These are phyloP conservation scores for Dysidea cf. avara DNA, from an alignment of 37 sponge, comb jelly and placozoan genomes.

Conservation along the genomic window DNA sequence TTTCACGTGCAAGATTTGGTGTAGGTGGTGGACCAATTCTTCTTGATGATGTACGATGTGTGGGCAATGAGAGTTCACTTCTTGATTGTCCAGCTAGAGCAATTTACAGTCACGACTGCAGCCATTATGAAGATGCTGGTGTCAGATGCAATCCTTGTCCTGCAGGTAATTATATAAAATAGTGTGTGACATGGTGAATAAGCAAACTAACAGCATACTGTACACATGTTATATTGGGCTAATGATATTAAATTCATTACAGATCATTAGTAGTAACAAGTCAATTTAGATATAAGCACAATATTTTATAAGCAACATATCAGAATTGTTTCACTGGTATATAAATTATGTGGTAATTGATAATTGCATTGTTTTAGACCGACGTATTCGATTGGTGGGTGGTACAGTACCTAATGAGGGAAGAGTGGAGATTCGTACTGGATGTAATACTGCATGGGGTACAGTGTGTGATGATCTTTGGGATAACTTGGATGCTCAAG, in stretches of 20 bases:
- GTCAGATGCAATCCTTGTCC: neutral
- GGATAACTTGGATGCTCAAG: neutral
- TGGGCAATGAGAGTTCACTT: neutral
- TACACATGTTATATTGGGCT: no score
- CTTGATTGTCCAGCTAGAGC: neutral
- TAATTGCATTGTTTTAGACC: no score
- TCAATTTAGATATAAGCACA: no score
- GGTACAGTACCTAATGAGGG: neutral
- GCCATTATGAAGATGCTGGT: conserved; percentile 2
- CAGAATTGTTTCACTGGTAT: no score
- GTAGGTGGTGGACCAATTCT: conserved; percentile 15
- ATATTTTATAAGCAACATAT: no score
- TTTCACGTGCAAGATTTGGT: conserved; percentile 4
- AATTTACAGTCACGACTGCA: neutral
- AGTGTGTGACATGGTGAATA: no score
- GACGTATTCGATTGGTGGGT: neutral
- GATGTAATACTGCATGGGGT: conserved; percentile 13
- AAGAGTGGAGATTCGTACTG: conserved; percentile 6
- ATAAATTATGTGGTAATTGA: no score
- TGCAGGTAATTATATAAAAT: conserved; percentile 12
- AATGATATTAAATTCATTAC: no score
- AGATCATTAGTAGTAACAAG: no score
- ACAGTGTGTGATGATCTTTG: conserved; percentile 17
- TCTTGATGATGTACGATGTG: neutral
- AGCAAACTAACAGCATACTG: no score